These are phyloP conservation scores for Automeris io DNA, from an alignment of 2,888 invertebrate species.

Conservation along the genomic window DNA sequence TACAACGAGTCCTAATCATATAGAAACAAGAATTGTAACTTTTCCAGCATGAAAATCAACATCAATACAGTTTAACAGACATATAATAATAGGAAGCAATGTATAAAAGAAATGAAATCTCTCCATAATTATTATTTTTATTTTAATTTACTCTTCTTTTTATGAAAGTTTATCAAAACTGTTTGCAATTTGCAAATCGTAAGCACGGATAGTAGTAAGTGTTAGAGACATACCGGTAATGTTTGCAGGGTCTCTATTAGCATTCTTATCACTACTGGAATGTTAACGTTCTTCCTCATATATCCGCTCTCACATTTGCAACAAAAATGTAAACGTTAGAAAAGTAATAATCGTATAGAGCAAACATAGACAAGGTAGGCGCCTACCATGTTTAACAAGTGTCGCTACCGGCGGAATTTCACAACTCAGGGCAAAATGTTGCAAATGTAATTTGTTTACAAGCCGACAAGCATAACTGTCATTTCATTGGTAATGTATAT, in stretches of 20 bases:
- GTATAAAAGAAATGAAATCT: no score
- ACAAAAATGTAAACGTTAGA: constrained; percentile 29
- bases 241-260: constrained; percentile 53
- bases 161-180: not conserved
- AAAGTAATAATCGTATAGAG: constrained; percentile 29
- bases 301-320: constrained; percentile 43
- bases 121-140: no score
- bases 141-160: no score
- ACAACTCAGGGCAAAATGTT: constrained; percentile 24
- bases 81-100: no score
- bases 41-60: no score
- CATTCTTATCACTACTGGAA: constrained; percentile 50
- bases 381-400: constrained; percentile 23
- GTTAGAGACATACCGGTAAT: constrained; percentile 40
- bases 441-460: not conserved
- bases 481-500: not conserved
- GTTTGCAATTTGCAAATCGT: not conserved
- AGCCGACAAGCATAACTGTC: not conserved
- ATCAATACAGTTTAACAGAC: no score
- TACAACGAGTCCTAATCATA: no score
- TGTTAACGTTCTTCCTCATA: constrained; percentile 52
- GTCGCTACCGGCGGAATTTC: constrained; percentile 30
- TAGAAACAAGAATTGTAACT: no score
- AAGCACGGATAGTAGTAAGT: constrained; percentile 14
- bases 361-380: constrained; percentile 24